These are phyloP conservation scores for Diglossa cyanea DNA, from an alignment of 2,797 vertebrate genomes.

Conservation along the genomic window DNA sequence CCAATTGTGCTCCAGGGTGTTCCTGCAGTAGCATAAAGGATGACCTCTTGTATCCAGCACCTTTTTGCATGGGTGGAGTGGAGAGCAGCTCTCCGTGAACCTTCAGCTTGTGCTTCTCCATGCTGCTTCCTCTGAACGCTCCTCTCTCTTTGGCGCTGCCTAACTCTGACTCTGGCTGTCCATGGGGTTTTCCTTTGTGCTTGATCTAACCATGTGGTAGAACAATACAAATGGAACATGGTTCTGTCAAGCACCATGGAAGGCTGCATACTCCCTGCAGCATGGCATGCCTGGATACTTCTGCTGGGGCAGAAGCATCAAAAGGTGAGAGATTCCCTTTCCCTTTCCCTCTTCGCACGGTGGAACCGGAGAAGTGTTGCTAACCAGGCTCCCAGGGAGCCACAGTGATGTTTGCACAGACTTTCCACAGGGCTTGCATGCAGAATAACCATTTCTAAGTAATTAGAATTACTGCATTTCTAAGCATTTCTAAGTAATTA, in stretches of 20 bases:
- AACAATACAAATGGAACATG: slow-evolving; percentile 99
- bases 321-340: slow-evolving; percentile 70
- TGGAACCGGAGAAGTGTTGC: not conserved
- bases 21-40: slow-evolving; percentile 57
- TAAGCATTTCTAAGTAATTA: not conserved
- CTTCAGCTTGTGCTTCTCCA: slow-evolving; percentile 81
- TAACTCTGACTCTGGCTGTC: slow-evolving; percentile 85
- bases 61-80: slow-evolving; percentile 75
- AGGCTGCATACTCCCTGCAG: slow-evolving; percentile 90
- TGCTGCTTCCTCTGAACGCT: slow-evolving; percentile 76
- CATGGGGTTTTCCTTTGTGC: slow-evolving; percentile 99
- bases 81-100: slow-evolving; percentile 75
- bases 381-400: not conserved
- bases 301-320: slow-evolving; percentile 77
- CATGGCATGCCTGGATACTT: slow-evolving; percentile 86
- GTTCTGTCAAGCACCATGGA: slow-evolving; percentile 99
- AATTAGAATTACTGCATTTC: not conserved
- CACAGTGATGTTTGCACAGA: not conserved
- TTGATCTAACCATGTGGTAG: slow-evolving; percentile 99
- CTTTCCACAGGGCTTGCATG: slow-evolving; percentile 45
- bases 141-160: slow-evolving; percentile 84
- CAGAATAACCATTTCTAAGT: slow-evolving; percentile 44
- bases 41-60: slow-evolving; percentile 63
- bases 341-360: slow-evolving; percentile 29
- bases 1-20: slow-evolving; percentile 55